A percentile compares a stretch with the other conserved stretches of the same genome.
phyloP scores from a whole-genome alignment of 2,797 vertebrate species.

The Cercopithecus mitis region DNA sequence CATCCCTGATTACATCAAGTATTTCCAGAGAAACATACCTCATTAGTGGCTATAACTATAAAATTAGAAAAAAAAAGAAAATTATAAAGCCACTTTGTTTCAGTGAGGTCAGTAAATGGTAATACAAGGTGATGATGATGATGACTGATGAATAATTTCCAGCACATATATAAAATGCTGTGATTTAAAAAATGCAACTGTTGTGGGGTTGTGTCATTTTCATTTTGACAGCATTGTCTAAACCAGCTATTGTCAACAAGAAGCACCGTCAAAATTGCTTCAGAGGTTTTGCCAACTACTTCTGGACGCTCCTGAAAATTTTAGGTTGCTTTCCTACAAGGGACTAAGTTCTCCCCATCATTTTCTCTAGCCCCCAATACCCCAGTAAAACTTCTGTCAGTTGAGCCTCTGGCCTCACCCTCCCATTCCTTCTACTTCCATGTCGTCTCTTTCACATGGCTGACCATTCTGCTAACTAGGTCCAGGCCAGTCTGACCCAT shows the following conservation, averaged over 20 bases:
- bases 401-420: not conserved
- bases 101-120: not conserved
- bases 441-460: not conserved
- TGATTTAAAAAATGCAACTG: not conserved
- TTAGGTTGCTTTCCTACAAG: not conserved
- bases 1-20: not conserved
- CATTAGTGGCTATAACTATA: not conserved
- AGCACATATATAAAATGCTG: not conserved
- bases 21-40: constrained; percentile 24
- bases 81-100: not conserved
- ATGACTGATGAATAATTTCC: not conserved
- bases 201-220: not conserved
- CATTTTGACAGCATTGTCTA: not conserved
- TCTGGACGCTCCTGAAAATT: not conserved
- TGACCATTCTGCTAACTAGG: not conserved
- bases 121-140: not conserved
- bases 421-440: not conserved
- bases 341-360: not conserved
- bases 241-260: not conserved
- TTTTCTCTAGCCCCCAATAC: not conserved
- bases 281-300: not conserved
- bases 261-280: not conserved
- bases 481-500: not conserved
- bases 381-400: not conserved
- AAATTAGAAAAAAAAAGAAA: not conserved